A percentile compares a stretch with the other conserved stretches of the same genome.
Conservation (phyloP, 2,797 vertebrate species). For the Smutsia gigantea region DNA sequence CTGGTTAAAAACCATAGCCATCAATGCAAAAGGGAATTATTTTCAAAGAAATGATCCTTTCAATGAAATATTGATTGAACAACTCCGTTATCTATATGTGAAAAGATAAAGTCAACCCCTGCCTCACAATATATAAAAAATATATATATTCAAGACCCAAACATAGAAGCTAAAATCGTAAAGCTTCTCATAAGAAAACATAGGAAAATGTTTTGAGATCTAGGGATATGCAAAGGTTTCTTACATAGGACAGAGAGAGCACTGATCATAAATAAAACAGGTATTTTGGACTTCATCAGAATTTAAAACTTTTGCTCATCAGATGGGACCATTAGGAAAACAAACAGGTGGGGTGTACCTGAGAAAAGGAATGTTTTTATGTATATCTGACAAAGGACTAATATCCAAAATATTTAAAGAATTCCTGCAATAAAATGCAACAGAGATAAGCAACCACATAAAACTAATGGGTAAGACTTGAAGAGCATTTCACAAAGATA, state of each 20-base stretch:
- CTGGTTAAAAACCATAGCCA: neutral
- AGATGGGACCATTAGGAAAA: neutral
- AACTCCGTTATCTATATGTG: neutral
- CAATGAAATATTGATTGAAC: too few relatives aligned
- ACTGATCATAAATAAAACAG: neutral
- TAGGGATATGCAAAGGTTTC: neutral
- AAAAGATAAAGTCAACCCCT: neutral
- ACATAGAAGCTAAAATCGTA: slow-evolving; percentile 3
- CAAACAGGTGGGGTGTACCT: neutral
- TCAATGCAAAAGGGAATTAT: neutral
- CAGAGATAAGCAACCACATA: neutral
- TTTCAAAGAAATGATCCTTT: neutral
- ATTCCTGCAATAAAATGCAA: neutral
- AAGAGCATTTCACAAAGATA: neutral
- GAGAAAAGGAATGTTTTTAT: neutral
- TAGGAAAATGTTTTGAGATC: neutral
- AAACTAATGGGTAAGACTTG: neutral
- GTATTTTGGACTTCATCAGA: neutral
- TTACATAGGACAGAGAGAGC: neutral
- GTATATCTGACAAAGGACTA: neutral
- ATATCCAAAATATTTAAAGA: neutral
- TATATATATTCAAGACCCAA: neutral
- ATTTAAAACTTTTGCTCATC: neutral
- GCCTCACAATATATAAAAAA: neutral
- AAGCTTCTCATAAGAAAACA: neutral